Evolutionary conservation across 2,888 invertebrate genomes (phyloP).

Genomic region (Lepidochitona cinerea): DNA sequence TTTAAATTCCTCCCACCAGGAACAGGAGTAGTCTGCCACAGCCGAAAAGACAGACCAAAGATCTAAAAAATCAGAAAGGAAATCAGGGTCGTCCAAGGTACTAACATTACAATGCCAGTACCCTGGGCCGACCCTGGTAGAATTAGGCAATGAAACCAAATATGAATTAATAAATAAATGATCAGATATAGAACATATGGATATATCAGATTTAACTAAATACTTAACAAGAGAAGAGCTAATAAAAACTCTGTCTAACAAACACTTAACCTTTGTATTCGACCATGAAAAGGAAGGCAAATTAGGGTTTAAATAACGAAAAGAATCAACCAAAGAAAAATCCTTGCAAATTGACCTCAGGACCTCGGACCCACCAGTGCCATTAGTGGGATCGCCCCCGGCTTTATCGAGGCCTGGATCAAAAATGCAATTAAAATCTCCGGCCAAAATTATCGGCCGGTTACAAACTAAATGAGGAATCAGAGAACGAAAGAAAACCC

Average conservation of each 20-base stretch:
- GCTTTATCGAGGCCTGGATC: background rate
- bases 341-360: background rate
- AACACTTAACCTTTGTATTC: background rate
- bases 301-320: background rate
- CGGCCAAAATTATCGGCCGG: background rate
- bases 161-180: background rate
- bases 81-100: background rate
- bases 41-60: background rate
- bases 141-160: background rate
- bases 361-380: background rate
- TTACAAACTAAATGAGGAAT: background rate
- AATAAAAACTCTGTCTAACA: background rate
- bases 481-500: background rate
- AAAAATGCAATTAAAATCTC: slow-evolving; percentile 1
- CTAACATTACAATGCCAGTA: background rate
- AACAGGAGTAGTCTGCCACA: background rate
- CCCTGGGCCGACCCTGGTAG: background rate
- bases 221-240: background rate
- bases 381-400: background rate
- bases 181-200: background rate
- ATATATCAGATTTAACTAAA: background rate
- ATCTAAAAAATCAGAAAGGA: background rate
- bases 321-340: background rate
- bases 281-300: background rate
- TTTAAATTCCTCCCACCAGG: background rate